Percentiles rank a stretch among this genome's conserved stretches.
These are phyloP conservation scores for Parochlus steinenii DNA, from an alignment of 2,888 invertebrate species.

Conservation along the genomic window DNA sequence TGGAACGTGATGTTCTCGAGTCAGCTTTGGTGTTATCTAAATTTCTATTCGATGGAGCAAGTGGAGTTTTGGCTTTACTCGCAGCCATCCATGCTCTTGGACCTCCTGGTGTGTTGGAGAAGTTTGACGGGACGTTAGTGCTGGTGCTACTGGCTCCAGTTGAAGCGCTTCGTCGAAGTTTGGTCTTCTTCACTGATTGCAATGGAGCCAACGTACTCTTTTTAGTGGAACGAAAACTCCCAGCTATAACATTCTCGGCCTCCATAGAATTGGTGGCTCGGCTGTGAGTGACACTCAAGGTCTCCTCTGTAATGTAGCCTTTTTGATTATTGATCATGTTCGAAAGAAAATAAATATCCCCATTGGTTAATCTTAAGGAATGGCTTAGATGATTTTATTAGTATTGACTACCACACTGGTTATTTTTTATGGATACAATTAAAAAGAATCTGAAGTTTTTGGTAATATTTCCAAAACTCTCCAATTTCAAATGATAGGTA, in stretches of 20 bases:
- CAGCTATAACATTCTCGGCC: not conserved
- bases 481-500: slow-evolving; percentile 6
- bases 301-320: slow-evolving; percentile 12
- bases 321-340: not conserved
- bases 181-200: not conserved
- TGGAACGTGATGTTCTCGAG: slow-evolving; percentile 1
- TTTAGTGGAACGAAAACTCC: not conserved
- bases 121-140: not conserved
- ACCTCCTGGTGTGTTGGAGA: slow-evolving; percentile 4
- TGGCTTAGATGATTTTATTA: too few species aligned
- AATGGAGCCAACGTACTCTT: slow-evolving; percentile 5
- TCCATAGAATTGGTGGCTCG: not conserved
- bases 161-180: slow-evolving; percentile 9
- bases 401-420: too few species aligned
- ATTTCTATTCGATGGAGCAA: not conserved
- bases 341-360: slow-evolving; percentile 5
- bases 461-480: too few species aligned
- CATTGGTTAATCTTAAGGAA: too few species aligned
- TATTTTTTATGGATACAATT: too few species aligned
- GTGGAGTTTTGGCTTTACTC: slow-evolving; percentile 1
- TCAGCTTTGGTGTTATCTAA: not conserved
- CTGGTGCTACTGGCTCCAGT: too few species aligned
- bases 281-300: not conserved
- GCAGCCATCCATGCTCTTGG: slow-evolving; percentile 4
- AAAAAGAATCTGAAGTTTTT: too few species aligned